Evolutionary conservation across 2,888 invertebrate species (phyloP), one percentile per base, ranked within the genome.

Genomic region (Cecidostiba fungosa): DNA sequence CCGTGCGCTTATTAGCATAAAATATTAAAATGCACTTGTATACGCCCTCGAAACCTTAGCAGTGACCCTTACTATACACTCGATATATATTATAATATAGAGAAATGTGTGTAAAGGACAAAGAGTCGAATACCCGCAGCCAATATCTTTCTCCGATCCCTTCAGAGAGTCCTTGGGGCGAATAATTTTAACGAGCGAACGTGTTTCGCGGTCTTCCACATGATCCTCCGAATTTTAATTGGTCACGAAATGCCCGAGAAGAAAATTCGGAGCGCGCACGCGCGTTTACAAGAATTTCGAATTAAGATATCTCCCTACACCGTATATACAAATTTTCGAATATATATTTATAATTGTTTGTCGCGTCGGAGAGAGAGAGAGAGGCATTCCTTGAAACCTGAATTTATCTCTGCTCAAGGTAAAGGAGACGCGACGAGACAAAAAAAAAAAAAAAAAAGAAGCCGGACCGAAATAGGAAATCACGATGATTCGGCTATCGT

Each of bases 141-240:
- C 14, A 66, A 66, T 26, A 16, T 29, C 26, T 89, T 26, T 29
- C 23, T 8, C 16, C 36, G 70, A 87, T 79, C 72, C 80, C 78
- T 85, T 88, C 88, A 87, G 87, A 88, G 89, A 87, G 88, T 88
- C 87, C 70, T 70, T 73, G 80, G 29, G 62, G 10, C 90, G 90
- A 92, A 92, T 92, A 91, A 92, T 92, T 92, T 92, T 92, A 92
- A 92, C 91, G 92, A 92, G 91, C 43, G 47, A 62, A 50, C 77
- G 54, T 70, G 39, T 26, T 70, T 50, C 69, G 70, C 19, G 59
- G 66, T 19, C 76, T 77, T 62, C 59, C 78, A 32, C 36, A 0
- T 39, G 85, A 69, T 72, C 88, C 89, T 87, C 87, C 88, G 88
- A 90, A 89, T 90, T 90, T 91, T 91, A 91, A 91, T 91, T 91